Base-by-base conservation (phyloP, 2,113 vertebrate genomes). In the Peucedramus taeniatus region DNA sequence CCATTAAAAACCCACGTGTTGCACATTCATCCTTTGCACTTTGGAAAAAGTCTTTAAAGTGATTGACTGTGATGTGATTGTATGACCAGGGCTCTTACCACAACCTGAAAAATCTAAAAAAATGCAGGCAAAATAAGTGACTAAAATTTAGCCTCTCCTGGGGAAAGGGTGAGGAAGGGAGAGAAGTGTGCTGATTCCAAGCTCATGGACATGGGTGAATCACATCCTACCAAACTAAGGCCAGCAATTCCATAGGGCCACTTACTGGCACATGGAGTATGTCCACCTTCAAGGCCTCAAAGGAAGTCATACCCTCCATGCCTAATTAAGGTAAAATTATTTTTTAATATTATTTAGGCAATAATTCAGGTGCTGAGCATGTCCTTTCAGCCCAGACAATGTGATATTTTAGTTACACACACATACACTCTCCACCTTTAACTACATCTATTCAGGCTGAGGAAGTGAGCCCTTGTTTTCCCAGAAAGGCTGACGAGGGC, bases 1-100 rank as follows among this genome's bases (percentile, higher is more conserved):
- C 21, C 65, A 95, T 97, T 96, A 65, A 77, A 90, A 84, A 7
- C 12, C 42, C 42, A 83, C 2, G 94, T 97, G 95, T 95, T 92
- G 64, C 96, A 96, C 97, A 97, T 96, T 97, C 97, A 97, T 88
- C 33, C 71, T 84, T 96, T 97, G 90, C 84, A 64, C 61, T 87
- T 92, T 7, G 13, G 28, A 94, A 89, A 90, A 89, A 95, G 90
- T 92, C 71, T 80, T 95, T 80, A 31, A 78, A 90, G 95, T 96
- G 93, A 96, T 89, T 97, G 90, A 94, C 53, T 91, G 93, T 95
- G 95, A 97, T 17, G 94, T 96, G 98, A 98, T 98, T 98, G 98
- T 96, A 98, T 95, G 30, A 66, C 89, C 44, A 77, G 96, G 95
- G 83, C 93, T 97, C 69, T 65, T 80, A 90, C 90, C 96, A 92